A percentile compares a stretch with the other conserved stretches of the same genome.
These are phyloP conservation scores for Naja naja DNA, from an alignment of 2,113 vertebrate species.

Conservation along the genomic window DNA sequence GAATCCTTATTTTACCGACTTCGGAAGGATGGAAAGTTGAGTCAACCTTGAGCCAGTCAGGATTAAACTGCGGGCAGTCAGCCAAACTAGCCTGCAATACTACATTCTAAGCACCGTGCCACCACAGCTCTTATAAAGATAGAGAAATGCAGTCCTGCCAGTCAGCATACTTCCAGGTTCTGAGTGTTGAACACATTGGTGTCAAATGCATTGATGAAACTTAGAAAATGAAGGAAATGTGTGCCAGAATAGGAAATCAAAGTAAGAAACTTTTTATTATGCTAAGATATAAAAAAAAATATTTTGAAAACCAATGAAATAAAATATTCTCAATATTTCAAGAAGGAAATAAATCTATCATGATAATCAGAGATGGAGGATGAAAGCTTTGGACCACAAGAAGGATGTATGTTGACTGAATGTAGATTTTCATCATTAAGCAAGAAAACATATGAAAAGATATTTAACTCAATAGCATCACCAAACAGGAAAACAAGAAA, in stretches of 20 bases:
- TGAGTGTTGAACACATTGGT: neutral
- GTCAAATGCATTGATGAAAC: neutral
- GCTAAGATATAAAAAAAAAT: neutral
- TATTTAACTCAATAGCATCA: neutral
- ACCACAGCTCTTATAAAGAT: neutral
- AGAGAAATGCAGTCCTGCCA: neutral
- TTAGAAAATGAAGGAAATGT: neutral
- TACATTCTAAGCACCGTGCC: too few species aligned
- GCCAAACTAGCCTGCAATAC: too few species aligned
- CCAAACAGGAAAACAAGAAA: neutral
- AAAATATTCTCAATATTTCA: neutral
- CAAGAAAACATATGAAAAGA: neutral
- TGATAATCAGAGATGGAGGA: neutral
- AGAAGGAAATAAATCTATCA: neutral
- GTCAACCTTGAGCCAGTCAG: too few species aligned
- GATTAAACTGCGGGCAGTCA: too few species aligned
- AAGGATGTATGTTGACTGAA: neutral
- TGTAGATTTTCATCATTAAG: neutral
- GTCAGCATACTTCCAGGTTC: neutral
- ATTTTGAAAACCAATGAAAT: neutral
- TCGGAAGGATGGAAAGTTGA: too few species aligned
- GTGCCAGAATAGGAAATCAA: neutral
- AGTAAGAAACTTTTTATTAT: neutral
- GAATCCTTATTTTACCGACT: too few species aligned
- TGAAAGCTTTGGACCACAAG: neutral